These are phyloP conservation scores for Anolis sagrei DNA, from an alignment of 2,113 vertebrate genomes.

Conservation along the genomic window DNA sequence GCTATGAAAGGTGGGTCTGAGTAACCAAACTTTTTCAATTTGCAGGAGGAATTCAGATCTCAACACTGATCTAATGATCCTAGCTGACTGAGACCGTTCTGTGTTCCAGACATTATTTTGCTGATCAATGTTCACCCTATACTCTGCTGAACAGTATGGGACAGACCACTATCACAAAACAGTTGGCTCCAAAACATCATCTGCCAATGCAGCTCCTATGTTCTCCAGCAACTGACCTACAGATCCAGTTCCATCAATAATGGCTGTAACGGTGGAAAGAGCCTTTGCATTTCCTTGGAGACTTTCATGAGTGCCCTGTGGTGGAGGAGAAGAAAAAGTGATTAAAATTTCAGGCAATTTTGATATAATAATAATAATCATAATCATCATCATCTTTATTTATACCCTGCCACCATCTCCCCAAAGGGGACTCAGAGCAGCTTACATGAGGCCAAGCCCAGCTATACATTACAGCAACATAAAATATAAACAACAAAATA, in stretches of 20 bases:
- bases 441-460: too few species aligned
- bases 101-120: too few species aligned
- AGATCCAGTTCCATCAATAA: constrained; percentile 95
- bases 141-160: neutral
- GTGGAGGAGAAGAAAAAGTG: neutral
- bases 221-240: constrained; percentile 77
- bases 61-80: neutral
- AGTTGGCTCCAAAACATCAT: neutral
- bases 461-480: too few species aligned
- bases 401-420: too few species aligned
- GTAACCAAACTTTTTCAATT: neutral
- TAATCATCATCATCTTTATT: too few species aligned
- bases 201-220: neutral
- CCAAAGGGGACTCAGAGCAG: too few species aligned
- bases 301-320: constrained; percentile 92
- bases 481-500: too few species aligned
- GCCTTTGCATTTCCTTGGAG: constrained; percentile 93
- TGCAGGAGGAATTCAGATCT: neutral
- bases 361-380: too few species aligned
- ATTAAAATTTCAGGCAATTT: neutral
- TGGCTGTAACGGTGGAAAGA: constrained; percentile 93
- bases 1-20: too few species aligned
- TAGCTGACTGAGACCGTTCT: neutral
- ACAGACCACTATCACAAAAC: neutral
- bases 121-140: too few species aligned